phyloP scores from a whole-genome alignment of 2,888 invertebrate species.

The Yponomeuta sedellus region DNA sequence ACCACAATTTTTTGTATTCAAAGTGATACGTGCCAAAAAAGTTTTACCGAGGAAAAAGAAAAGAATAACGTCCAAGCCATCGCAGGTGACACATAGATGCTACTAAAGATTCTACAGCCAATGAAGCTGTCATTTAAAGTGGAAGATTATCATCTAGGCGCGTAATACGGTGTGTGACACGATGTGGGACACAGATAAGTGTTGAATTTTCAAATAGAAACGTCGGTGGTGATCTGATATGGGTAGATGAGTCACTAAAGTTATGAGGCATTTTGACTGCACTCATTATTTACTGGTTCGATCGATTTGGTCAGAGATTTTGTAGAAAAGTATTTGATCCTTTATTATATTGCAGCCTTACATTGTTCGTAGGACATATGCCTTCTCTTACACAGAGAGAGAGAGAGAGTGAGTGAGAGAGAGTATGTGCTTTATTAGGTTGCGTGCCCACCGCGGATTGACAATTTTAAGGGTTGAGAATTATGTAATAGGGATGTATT shows the following conservation, averaged over 20 bases:
- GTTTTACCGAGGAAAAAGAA: no score
- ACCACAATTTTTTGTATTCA: not conserved
- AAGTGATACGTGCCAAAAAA: not conserved
- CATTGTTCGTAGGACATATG: no score
- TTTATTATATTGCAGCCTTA: no score
- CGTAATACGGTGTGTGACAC: slow-evolving; percentile 7
- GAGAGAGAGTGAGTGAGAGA: no score
- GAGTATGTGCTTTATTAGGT: no score
- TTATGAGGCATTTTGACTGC: not conserved
- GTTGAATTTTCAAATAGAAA: slow-evolving; percentile 3
- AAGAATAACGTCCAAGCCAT: not conserved
- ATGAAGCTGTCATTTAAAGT: slow-evolving; percentile 5
- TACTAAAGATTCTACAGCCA: not conserved
- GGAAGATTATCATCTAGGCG: not conserved
- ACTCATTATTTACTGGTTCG: not conserved
- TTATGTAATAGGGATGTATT: no score
- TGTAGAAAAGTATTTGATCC: no score
- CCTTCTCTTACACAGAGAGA: no score
- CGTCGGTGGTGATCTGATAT: not conserved
- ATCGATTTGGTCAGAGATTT: no score
- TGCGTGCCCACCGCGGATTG: no score
- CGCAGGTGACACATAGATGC: not conserved
- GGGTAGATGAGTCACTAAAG: not conserved
- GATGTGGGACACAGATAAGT: slow-evolving; percentile 2
- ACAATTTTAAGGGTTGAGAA: no score